These are phyloP conservation scores for Phocoena phocoena DNA, from an alignment of 2,113 vertebrate genomes.

Conservation along the genomic window DNA sequence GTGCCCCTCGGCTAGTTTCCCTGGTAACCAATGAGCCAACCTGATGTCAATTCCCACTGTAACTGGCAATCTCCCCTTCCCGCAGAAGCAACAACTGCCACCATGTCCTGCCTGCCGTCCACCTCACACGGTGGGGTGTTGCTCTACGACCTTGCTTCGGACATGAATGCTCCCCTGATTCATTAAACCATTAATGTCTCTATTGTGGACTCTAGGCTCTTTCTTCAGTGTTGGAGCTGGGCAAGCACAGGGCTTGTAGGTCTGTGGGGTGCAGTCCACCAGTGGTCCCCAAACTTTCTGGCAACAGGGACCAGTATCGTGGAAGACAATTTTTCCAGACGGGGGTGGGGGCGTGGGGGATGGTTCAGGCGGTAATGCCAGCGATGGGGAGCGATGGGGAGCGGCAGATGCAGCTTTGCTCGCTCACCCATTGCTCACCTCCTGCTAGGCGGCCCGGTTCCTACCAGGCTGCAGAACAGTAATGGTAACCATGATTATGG, in stretches of 20 bases:
- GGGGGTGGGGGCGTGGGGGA: too few species aligned
- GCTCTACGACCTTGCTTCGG: not conserved
- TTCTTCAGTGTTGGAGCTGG: not conserved
- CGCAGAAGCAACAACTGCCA: not conserved
- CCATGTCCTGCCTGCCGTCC: not conserved
- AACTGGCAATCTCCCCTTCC: not conserved
- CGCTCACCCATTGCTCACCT: too few species aligned
- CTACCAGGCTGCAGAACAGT: too few species aligned
- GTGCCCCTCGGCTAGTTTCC: not conserved
- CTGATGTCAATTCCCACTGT: not conserved
- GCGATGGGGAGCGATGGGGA: accelerated
- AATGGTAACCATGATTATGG: not conserved
- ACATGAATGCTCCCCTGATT: not conserved
- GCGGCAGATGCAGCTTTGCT: accelerated
- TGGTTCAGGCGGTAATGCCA: too few species aligned
- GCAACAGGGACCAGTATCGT: too few species aligned
- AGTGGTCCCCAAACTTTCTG: not conserved
- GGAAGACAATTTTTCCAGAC: too few species aligned
- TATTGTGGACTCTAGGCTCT: not conserved
- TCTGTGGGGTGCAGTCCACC: not conserved
- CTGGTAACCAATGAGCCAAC: not conserved
- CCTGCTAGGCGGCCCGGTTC: too few species aligned
- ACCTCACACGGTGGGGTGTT: not conserved
- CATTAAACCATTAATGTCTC: not conserved
- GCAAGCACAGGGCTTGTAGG: not conserved